phyloP scores from a whole-genome alignment of 2,113 vertebrate genomes.

The chimpanzee (Pan troglodytes) region NHGRI_mPanTro3-v2.1_pri NC_072414.2:72186501-72187000 shows the following conservation, averaged over 20 bases:
- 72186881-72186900: neutral
- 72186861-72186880: no score
- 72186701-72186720: no score
- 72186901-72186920: neutral
- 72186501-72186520: neutral
- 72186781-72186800: neutral
- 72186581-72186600: neutral
- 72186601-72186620: neutral
- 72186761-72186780: neutral
- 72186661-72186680: neutral
- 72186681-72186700: no score
- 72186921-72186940: neutral
- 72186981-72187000: neutral
- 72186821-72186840: neutral
- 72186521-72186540: neutral
- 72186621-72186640: neutral
- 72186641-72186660: neutral
- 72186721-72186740: neutral
- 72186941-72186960: neutral
- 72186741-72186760: neutral
- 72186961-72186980: neutral
- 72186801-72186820: fast-evolving
- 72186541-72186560: no score
- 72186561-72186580: neutral
- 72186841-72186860: neutral